phyloP scores from a whole-genome alignment of 2,113 vertebrate genomes.

The Chaetops frenatus region DNA sequence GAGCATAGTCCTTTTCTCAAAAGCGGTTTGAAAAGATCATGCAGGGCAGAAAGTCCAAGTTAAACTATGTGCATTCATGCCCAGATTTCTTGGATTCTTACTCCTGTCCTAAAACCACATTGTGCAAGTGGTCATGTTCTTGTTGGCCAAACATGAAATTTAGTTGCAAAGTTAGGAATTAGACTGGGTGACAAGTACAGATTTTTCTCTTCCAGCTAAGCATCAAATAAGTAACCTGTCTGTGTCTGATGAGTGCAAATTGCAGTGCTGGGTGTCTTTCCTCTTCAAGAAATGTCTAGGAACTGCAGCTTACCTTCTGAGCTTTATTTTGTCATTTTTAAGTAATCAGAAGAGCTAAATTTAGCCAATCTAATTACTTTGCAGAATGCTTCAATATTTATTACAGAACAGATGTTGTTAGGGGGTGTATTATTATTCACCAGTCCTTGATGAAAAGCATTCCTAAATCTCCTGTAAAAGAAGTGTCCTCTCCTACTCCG shows the following conservation, averaged over 20 bases:
- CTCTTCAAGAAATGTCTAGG: background rate
- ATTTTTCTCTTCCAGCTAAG: background rate
- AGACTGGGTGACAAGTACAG: conserved; percentile 6
- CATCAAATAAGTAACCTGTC: background rate
- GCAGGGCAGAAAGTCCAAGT: background rate
- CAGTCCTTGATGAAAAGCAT: background rate
- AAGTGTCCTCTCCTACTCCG: background rate
- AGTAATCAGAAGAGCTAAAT: background rate
- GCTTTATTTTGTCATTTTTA: background rate
- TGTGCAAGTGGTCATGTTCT: conserved; percentile 56
- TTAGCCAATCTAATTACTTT: background rate
- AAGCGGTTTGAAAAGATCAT: background rate
- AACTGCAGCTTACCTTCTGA: background rate
- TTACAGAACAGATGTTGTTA: background rate
- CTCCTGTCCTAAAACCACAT: conserved; percentile 11
- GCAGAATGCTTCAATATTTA: conserved; percentile 1
- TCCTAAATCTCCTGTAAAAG: background rate
- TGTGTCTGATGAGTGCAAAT: background rate
- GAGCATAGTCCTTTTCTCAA: background rate
- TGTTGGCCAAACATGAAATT: conserved; percentile 55
- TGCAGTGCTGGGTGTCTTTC: background rate
- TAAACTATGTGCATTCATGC: background rate
- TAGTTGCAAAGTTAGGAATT: conserved; percentile 41
- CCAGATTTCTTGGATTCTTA: conserved; percentile 37
- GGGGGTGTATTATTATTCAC: background rate